Conservation (phyloP, 2,797 vertebrate species). For the Scomberomorus guttatus region DNA sequence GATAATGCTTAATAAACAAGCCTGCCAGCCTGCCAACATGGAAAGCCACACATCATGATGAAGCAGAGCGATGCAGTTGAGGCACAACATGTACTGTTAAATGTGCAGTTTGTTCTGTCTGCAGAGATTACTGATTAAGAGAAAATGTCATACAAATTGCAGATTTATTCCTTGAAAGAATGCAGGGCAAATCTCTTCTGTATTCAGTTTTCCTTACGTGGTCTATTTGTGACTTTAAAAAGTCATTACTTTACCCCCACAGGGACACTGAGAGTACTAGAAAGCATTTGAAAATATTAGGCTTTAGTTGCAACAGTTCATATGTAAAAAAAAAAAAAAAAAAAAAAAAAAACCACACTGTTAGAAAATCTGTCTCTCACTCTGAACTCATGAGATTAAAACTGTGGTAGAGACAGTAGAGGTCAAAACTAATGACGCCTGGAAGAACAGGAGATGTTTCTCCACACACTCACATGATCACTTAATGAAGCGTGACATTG, state of each 20-base stretch:
- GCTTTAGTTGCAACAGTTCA: neutral
- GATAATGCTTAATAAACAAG: slow-evolving; percentile 64
- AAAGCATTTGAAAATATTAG: slow-evolving; percentile 18
- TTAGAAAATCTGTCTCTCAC: slow-evolving; percentile 5
- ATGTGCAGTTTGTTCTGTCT: slow-evolving; percentile 20
- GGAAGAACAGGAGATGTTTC: slow-evolving; percentile 58
- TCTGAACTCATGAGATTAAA: slow-evolving; percentile 31
- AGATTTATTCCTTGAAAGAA: slow-evolving; percentile 52
- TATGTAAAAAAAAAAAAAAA: slow-evolving; percentile 30
- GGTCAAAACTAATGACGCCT: slow-evolving; percentile 58
- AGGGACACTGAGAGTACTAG: neutral
- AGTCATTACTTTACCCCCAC: neutral
- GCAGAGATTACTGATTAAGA: slow-evolving; percentile 32
- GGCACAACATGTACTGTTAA: slow-evolving; percentile 45
- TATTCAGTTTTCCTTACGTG: neutral
- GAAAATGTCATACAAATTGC: slow-evolving; percentile 5
- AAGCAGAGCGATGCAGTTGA: slow-evolving; percentile 39
- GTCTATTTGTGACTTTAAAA: neutral
- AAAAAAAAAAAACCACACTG: slow-evolving; percentile 24
- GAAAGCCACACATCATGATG: slow-evolving; percentile 37
- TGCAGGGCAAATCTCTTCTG: neutral
- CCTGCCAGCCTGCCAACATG: slow-evolving; percentile 31
- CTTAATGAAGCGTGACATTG: slow-evolving; percentile 73
- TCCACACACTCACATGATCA: slow-evolving; percentile 49
- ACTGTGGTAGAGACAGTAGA: slow-evolving; percentile 26